Evolutionary conservation across 1,140 invertebrate species (phyloP).

Genomic region (Bombyx mori): DNA sequence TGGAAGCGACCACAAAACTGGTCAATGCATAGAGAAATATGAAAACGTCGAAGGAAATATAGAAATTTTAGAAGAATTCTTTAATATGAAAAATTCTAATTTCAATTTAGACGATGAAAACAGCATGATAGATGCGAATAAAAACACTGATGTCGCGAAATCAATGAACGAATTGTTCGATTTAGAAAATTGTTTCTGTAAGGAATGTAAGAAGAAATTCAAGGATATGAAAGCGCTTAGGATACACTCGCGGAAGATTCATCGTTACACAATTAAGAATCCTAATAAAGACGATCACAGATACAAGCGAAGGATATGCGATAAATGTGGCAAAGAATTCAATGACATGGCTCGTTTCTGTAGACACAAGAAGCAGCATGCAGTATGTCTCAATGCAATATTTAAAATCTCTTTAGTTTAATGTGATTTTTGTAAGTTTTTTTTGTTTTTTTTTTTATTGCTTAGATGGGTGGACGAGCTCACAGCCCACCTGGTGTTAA

Average conservation of each 20-base stretch:
- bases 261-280: constrained; percentile 50
- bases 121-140: constrained; percentile 1
- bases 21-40: constrained; percentile 15
- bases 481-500: too few species aligned
- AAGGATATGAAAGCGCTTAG: constrained; percentile 53
- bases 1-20: constrained; percentile 7
- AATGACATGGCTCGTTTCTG: constrained; percentile 55
- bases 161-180: constrained; percentile 44
- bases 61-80: constrained; percentile 36
- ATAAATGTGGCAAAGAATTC: constrained; percentile 65
- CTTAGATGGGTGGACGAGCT: too few species aligned
- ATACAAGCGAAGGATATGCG: constrained; percentile 46
- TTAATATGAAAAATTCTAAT: constrained; percentile 7
- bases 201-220: constrained; percentile 65
- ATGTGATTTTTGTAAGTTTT: not conserved
- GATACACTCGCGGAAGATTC: constrained; percentile 56
- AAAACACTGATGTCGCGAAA: constrained; percentile 10
- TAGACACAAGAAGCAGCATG: constrained; percentile 35
- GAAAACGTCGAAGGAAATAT: constrained; percentile 21
- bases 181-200: constrained; percentile 41
- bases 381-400: constrained; percentile 21
- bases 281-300: constrained; percentile 22
- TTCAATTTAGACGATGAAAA: constrained; percentile 1
- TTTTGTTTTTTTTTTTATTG: too few species aligned
- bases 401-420: not conserved